Evolutionary conservation across 2,797 vertebrate species (phyloP), one percentile per base, ranked within the genome.

Genomic region (Mormyrops boulengeri): DNA sequence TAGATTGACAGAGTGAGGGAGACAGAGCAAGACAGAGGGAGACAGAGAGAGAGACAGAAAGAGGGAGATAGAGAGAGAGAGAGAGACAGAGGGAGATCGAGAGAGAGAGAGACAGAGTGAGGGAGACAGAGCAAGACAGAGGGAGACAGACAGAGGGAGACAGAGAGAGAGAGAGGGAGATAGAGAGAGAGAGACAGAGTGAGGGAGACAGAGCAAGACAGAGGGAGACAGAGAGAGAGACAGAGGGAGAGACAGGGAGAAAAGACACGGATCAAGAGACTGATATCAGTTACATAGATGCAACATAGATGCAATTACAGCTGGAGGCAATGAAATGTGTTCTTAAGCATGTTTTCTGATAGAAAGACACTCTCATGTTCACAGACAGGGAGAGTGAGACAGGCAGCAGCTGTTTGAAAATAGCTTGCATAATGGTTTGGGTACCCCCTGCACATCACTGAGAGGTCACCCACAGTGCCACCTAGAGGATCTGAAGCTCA

Each of bases 271-370:
- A 14, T 17, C 92, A 88, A 92, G 52, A 88, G 84, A 89, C n/a
- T 38, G 34, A 26, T 34, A 38, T 73, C 19, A 38, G 11, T 89
- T 95, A 95, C 95, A 94, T 94, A 94, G n/a, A n/a, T n/a, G 94
- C n/a, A 0, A 85, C 49, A 85, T 49, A 26, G 85, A n/a, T 47
- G 22, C 5, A 19, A 26, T 6, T 17, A 14, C 50, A 86, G 50
- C 1, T 57, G 19, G 19, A 57, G 8, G 3, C 80, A n/a, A 7
- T 94, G 95, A 95, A 95, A 94, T 91, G 90, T 93, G 92, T 87
- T 88, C 11, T 34, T 93, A 95, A 94, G 94, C 91, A 90, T 93
- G 92, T 73, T 88, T 19, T 38, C 93, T 95, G 95, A 95, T 94
- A 95, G 94, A 94, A 94, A 62, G 55, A 44, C 2, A n/a, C 5